Base-by-base conservation (phyloP, 2,797 vertebrate genomes). In the Brachyalestes nurse region DNA sequence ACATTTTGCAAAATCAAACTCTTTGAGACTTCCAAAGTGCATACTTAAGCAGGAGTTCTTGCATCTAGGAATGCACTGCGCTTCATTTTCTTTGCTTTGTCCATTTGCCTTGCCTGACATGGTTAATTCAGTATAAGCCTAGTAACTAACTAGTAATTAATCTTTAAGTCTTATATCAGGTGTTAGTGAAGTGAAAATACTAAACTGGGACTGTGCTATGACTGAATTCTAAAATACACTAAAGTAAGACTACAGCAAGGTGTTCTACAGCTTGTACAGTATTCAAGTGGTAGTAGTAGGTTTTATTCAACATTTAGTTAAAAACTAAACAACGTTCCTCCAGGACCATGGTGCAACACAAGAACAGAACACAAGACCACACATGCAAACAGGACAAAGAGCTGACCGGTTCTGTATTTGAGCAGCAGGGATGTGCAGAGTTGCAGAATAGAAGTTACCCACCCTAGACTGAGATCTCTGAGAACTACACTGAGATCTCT, bases 1-100 rank as follows among this genome's bases (percentile, higher is more conserved):
- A 71, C 16, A 19, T 25, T 28, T 71, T 51, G 47, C 13, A 71
- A 53, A 51, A 19, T n/a, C 47, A n/a, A n/a, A 19, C 28, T 55
- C 49, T 72, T 38, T 72, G 28, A 55, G 38, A 23, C 25, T 72
- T 72, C 19, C 4, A 19, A 72, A 72, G 70, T 72, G 25, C 70
- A 53, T 53, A 9, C 1, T 14, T 25, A 53, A 47, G 4, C 10
- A 49, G 45, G 21, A 51, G 21, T 47, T 49, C 12, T 16, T 49
- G 0, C 1, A 17, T 14, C 12, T 25, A 25, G 47, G 13, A 8
- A 64, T 38, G 14, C 28, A 34, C 28, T 17, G 4, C 14, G 6
- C 12, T 28, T 0, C 23, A 6, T 7, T 14, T 64, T 6, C 12
- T 28, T 25, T 62, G 23, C 12, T 4, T 62, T 28, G 25, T 16